Base-by-base conservation (phyloP, 2,888 invertebrate genomes). In the Leucoma salicis region DNA sequence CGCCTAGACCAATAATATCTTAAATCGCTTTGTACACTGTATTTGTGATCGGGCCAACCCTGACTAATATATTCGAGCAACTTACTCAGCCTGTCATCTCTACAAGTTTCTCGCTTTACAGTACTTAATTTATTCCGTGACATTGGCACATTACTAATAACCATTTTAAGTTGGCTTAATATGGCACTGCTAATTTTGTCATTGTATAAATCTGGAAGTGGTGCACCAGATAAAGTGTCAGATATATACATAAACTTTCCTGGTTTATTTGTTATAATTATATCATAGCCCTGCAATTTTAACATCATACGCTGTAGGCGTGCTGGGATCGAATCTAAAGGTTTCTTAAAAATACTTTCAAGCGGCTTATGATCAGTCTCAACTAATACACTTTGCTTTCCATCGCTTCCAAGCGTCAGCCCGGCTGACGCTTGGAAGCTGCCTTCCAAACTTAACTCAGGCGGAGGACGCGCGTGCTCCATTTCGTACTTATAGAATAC, bases 261-360 rank as follows among this genome's bases (percentile, higher is more conserved):
- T 0, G 63, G 58, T 5, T 21, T 49, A 41, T 67, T 63, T 2
- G 18, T 11, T 10, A 27, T 8, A 4, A 35, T 39, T 5, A 64
- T 41, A 21, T 59, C 49, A 24, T 57, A 66, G 0, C 52, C 42
- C 41, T 65, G 63, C 2, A 62, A 16, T 14, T 50, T 35, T 3
- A 69, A 12, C 46, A 65, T 49, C 61, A 65, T 61, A 3, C 64
- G 47, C 21, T 66, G 66, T n/a, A 67, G 38, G 0, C 66, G 36
- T 0, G 56, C 47, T 1, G 65, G 60, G 0, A 57, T 45, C 0
- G 48, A 34, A 2, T 16, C 29, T 3, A 64, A 37, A 0, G 60
- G 31, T 27, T 65, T 66, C 14, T 48, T 59, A 41, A 64, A 66
- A 8, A n/a, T n/a, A n/a, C n/a, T n/a, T n/a, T n/a, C n/a, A n/a